Base-by-base conservation (phyloP, 1,140 invertebrate species). In the Diorhabda sublineata region DNA sequence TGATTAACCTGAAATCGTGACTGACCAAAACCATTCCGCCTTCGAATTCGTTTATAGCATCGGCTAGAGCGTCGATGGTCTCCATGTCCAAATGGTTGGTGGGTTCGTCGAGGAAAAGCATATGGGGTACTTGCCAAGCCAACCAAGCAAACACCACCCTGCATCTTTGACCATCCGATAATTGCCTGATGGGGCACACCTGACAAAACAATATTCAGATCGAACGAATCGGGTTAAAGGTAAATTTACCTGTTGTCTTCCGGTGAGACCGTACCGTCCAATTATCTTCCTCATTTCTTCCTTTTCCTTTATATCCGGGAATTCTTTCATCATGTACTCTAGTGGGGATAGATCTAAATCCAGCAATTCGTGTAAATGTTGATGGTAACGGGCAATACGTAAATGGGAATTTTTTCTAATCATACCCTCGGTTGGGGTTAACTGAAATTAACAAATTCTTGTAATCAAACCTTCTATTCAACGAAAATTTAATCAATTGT, bases 221-320 rank as follows among this genome's bases (percentile, higher is more conserved):
- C 57, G 26, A 58, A 7, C 3, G 47, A 44, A 11, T 26, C 26
- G 26, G 26, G 26, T 26, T 26, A 26, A 26, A 26, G n/a, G 47
- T 52, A 3, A 2, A 41, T 42, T 68, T 78, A 94, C 93, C 85
- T 99, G 98, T 82, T 99, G 97, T 76, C 95, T 88, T 44, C 79
- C 98, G 26, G 97, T 96, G 3, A 99, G 83, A 11, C 98, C 98
- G 81, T 98, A 99, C 69, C 97, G 87, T 3, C 98, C 98, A 78
- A 99, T 97, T 72, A 99, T 99, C 83, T 98, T 98, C 64, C 98
- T 86, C 97, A 99, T 99, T 81, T 99, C 97, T 84, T 99, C 98
- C 45, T 92, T 89, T 82, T 99, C 98, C 77, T 98, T 98, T 2
- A 99, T 91, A 41, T 98, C 95, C 0, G 98, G 97, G 81, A 98